Evolutionary conservation across 2,888 invertebrate genomes (phyloP), one percentile per base, ranked within the genome.

Genomic region (Timema cristinae): DNA sequence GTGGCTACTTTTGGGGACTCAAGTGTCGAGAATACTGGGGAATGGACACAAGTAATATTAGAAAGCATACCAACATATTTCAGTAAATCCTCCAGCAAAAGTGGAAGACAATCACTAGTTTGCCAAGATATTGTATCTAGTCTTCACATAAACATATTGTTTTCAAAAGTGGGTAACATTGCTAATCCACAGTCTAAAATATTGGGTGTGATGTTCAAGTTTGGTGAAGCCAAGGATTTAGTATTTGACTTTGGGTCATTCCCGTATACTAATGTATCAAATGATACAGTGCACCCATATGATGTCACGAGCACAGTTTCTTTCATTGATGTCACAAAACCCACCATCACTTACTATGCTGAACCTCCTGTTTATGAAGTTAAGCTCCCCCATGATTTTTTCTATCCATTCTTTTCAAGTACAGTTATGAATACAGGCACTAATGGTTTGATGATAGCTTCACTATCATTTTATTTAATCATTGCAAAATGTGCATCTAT

Each of bases 351-450:
- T 71, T 81, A 82, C 67, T 84, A 85, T 76, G 89, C 88, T 9
- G 86, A 86, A 71, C 85, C 87, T 72, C 90, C 91, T 16, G 85
- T 87, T 73, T 83, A 91, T 72, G 86, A 89, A 77, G 85, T 90
- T 72, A 85, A 86, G 79, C 83, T 92, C 71, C 91, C 92, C 2
- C 85, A 86, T 76, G 90, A 91, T 80, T 92, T 92, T 80, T 92
- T 92, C 80, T 90, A 91, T 79, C 92, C 92, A 1, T 89, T 89
- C 72, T 73, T 78, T 63, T 63, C 63, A 47, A 8, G 63, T 6
- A 5, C 63, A 7, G 63, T 63, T 32, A 9, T 6, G 13, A 47
- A 8, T 6, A 32, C 32, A 32, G 32, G 1, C 32, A 32, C 32
- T 32, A 32, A 32, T 32, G 32, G 32, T 32, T 13, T 47, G 13